phyloP scores from a whole-genome alignment of 1,140 invertebrate species.

The Hyposmocoma kahamanoa region DNA sequence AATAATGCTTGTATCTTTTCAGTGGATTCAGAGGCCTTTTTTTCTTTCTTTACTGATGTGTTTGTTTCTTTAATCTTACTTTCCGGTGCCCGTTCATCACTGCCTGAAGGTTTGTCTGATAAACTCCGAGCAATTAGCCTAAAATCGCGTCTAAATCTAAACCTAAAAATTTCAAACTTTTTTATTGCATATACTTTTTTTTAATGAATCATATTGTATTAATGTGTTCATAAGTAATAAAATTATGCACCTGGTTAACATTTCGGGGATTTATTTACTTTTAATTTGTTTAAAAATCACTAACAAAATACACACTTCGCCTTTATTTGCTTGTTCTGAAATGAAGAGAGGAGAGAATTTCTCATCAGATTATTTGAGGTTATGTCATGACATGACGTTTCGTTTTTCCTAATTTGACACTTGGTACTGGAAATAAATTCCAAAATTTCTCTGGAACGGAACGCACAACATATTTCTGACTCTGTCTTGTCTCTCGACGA shows the following conservation, averaged over 20 bases:
- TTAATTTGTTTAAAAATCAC: not conserved
- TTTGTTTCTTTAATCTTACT: conserved; percentile 14
- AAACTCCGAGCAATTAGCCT: conserved; percentile 43
- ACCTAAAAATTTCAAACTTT: conserved; percentile 35
- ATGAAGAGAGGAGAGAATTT: too few relatives aligned
- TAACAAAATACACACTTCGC: not conserved
- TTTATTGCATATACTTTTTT: too few relatives aligned
- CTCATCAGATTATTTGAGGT: too few relatives aligned
- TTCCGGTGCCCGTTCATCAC: conserved; percentile 33
- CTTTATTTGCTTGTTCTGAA: too few relatives aligned
- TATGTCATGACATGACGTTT: not conserved
- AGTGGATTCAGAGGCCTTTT: conserved; percentile 34
- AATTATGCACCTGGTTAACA: conserved; percentile 23
- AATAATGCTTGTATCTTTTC: conserved; percentile 62
- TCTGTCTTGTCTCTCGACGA: too few relatives aligned
- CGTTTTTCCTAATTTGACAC: not conserved
- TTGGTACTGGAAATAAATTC: not conserved
- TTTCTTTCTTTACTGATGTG: conserved; percentile 21
- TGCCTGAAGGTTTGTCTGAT: conserved; percentile 50
- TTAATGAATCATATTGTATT: too few relatives aligned
- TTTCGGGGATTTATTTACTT: conserved; percentile 5
- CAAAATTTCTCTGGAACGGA: not conserved
- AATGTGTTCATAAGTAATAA: too few relatives aligned
- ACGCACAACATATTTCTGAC: too few relatives aligned
- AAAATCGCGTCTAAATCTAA: conserved; percentile 44